Evolutionary conservation across 2,113 vertebrate genomes (phyloP), one percentile per base, ranked within the genome.

Genomic region (Ciconia boyciana): DNA sequence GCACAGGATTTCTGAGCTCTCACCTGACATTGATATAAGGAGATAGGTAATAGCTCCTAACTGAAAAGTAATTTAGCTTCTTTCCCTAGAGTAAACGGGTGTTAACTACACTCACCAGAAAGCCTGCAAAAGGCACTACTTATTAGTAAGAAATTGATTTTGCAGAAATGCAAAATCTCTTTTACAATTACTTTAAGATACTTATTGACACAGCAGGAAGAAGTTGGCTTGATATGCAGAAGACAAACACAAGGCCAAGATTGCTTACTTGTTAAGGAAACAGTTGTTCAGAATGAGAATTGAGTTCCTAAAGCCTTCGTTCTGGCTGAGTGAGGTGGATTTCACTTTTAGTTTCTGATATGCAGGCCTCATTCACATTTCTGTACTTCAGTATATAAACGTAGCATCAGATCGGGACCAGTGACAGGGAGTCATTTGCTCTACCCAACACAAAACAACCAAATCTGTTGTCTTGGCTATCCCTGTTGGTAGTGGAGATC

Each of bases 101-200:
- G 57, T 79, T 91, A 89, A 87, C 48, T 77, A 36, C 19, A 20
- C 39, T 84, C 36, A 85, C 28, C 41, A 66, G 51, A 77, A 80
- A 94, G 13, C 75, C 36, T 83, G 16, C 3, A 69, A 90, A 96
- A 76, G 13, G 3, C 46, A 54, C 28, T 70, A 26, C 34, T 79
- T 78, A 88, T 29, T 83, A 87, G 32, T 39, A 90, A 92, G 31
- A 82, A 93, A 93, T 83, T 46, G 54, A 82, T 93, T 95, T 90
- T 93, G 7, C 24, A 90, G 41, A 82, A 78, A 79, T 87, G 36
- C 39, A 83, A 75, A 83, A 36, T 69, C 70, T 89, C 49, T 85
- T 93, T 75, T 61, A 64, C 44, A 86, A 10, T 83, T 9, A 74
- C 46, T 77, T 39, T 66, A 88, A 89, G 65, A 65, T 83, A 60